phyloP scores from a whole-genome alignment of 1,140 invertebrate species.

The Drosophila trapezifrons region DNA sequence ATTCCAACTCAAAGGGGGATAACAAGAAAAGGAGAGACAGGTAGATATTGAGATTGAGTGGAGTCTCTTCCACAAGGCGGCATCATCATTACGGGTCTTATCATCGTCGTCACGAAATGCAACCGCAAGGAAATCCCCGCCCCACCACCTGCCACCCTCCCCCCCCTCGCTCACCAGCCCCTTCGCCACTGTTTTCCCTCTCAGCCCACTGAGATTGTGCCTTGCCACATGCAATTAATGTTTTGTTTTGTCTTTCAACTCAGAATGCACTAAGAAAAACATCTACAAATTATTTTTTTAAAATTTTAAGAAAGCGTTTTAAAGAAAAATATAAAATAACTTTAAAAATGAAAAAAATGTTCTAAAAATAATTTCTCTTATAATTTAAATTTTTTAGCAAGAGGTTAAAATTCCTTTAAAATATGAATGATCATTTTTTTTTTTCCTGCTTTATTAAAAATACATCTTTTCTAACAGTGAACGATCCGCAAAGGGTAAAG shows the following conservation, averaged over 20 bases:
- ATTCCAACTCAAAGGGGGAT: constrained; percentile 17
- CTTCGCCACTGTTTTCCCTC: not conserved
- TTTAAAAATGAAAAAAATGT: no score
- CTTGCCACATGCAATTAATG: constrained; percentile 60
- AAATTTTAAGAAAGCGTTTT: no score
- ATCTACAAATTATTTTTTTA: no score
- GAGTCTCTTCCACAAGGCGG: constrained; percentile 28
- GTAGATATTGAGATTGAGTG: constrained; percentile 30
- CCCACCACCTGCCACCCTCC: not conserved
- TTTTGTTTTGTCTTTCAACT: constrained; percentile 65
- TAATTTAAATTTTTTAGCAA: no score
- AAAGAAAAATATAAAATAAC: no score
- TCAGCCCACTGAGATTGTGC: constrained; percentile 26
- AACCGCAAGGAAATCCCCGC: constrained; percentile 50
- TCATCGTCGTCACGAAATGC: constrained; percentile 59
- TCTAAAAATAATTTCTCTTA: no score
- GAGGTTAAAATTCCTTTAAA: no score
- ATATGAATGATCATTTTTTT: no score
- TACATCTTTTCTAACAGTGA: constrained; percentile 2
- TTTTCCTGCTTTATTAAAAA: no score
- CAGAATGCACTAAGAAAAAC: constrained; percentile 5
- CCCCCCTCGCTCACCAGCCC: not conserved
- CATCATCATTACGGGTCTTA: constrained; percentile 49
- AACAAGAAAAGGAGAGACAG: constrained; percentile 19
- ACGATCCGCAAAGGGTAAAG: constrained; percentile 11